Base-by-base conservation (phyloP, 2,888 invertebrate species). In the Ecdyonurus torrentis region DNA sequence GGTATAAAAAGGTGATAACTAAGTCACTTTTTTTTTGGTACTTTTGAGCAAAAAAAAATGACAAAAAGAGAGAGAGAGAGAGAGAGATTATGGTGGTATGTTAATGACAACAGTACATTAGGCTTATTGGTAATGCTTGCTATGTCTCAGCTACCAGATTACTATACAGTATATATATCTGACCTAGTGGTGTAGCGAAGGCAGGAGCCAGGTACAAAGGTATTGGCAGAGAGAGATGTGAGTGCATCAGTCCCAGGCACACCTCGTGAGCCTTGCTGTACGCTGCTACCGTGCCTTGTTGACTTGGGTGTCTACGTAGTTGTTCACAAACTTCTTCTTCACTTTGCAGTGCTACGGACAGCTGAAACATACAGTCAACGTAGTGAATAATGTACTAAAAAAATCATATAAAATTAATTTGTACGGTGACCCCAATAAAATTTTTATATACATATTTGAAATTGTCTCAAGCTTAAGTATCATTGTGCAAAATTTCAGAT, bases 141-240 rank as follows among this genome's bases (percentile, higher is more conserved):
- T n/a, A n/a, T n/a, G n/a, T n/a, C n/a, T n/a, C n/a, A n/a, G n/a
- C n/a, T n/a, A n/a, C n/a, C n/a, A n/a, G n/a, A n/a, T n/a, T n/a
- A n/a, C n/a, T n/a, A n/a, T n/a, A n/a, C n/a, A n/a, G n/a, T n/a
- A n/a, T n/a, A n/a, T n/a, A n/a, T n/a, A 63, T 68, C 69, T 73
- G 76, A 89, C 89, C 86, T 70, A 92, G 80, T 72, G 94, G 87
- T 15, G 95, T 94, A 61, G 84, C 84, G 77, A 99, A 99, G n/a
- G 92, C 89, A 2, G 98, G 98, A 1, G 97, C 94, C 2, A 94
- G 89, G 71, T 95, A 91, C 63, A 97, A 78, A 1, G 98, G 98
- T 73, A 98, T 91, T 0, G 96, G 94, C 52, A 99, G 78, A 67
- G 92, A 89, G 63, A 98, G 80, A 71, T 96, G 91, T 0, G 93